A percentile compares a stretch with the other conserved stretches of the same genome.
These are phyloP conservation scores for Bubalus kerabau DNA, from an alignment of 2,113 vertebrate genomes.

Conservation along the genomic window DNA sequence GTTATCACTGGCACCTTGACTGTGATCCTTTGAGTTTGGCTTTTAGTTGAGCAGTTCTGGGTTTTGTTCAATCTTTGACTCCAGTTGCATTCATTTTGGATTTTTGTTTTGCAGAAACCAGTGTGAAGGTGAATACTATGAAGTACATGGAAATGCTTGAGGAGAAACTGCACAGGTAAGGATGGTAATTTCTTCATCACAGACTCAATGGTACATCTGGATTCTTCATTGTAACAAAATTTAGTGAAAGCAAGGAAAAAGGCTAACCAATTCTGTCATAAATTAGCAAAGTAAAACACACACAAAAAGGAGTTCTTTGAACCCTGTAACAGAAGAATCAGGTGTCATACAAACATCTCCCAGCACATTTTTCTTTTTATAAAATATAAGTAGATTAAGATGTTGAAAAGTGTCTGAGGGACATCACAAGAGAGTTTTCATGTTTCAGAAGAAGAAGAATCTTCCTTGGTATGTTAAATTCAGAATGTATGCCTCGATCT, in stretches of 20 bases:
- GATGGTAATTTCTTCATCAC: not conserved
- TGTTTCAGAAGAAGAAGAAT: not conserved
- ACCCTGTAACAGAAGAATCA: not conserved
- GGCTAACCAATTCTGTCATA: not conserved
- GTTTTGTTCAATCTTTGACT: not conserved
- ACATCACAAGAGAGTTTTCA: not conserved
- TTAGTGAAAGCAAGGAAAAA: not conserved
- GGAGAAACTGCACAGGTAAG: slow-evolving; percentile 87
- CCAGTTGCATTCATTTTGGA: not conserved
- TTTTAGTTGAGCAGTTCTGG: not conserved
- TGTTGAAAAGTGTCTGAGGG: not conserved
- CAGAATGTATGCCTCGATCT: not conserved
- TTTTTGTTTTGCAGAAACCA: slow-evolving; percentile 80
- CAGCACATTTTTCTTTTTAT: not conserved
- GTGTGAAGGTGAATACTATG: slow-evolving; percentile 81
- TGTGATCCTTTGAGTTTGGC: not conserved
- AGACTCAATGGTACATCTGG: rapidly evolving
- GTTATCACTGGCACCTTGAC: not conserved
- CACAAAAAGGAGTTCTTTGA: not conserved
- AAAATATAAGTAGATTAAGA: not conserved
- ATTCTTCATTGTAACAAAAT: not conserved
- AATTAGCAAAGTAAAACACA: not conserved
- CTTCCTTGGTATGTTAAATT: not conserved
- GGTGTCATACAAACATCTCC: not conserved
- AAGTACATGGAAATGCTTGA: slow-evolving; percentile 87